Evolutionary conservation across 2,797 vertebrate species (phyloP).

Genomic region (Diplodus puntazzo): DNA sequence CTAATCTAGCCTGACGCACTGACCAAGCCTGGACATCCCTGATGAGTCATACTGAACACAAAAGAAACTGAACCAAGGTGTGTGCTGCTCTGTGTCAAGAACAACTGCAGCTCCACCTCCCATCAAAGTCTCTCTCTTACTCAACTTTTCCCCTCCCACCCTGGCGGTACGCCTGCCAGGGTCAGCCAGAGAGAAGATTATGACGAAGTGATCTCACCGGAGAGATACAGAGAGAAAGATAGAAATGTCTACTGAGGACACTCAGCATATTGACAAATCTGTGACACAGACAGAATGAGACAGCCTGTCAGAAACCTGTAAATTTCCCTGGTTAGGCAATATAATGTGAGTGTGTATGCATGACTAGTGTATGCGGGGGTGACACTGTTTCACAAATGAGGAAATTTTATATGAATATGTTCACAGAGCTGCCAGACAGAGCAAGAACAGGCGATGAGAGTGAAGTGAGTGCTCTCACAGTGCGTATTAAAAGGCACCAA

Average conservation of each 20-base stretch:
- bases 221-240: slow-evolving; percentile 25
- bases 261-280: slow-evolving; percentile 32
- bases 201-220: slow-evolving; percentile 35
- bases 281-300: slow-evolving; percentile 40
- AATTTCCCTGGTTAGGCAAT: slow-evolving; percentile 31
- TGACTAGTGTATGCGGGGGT: not conserved
- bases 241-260: slow-evolving; percentile 24
- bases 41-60: slow-evolving; percentile 57
- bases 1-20: slow-evolving; percentile 63
- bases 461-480: not conserved
- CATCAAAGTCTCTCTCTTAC: slow-evolving; percentile 24
- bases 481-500: not conserved
- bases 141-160: slow-evolving; percentile 42
- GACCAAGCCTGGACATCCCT: slow-evolving; percentile 33
- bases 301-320: slow-evolving; percentile 16
- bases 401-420: slow-evolving; percentile 10
- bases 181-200: slow-evolving; percentile 51
- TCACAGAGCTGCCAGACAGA: slow-evolving; percentile 10
- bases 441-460: not conserved
- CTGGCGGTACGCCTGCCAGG: slow-evolving; percentile 1
- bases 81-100: slow-evolving; percentile 21
- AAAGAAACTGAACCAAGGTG: slow-evolving; percentile 47
- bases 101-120: slow-evolving; percentile 27
- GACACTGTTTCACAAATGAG: slow-evolving; percentile 26
- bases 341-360: not conserved